These are phyloP conservation scores for Indicator maculatus DNA, from an alignment of 2,113 vertebrate species.

Conservation along the genomic window DNA sequence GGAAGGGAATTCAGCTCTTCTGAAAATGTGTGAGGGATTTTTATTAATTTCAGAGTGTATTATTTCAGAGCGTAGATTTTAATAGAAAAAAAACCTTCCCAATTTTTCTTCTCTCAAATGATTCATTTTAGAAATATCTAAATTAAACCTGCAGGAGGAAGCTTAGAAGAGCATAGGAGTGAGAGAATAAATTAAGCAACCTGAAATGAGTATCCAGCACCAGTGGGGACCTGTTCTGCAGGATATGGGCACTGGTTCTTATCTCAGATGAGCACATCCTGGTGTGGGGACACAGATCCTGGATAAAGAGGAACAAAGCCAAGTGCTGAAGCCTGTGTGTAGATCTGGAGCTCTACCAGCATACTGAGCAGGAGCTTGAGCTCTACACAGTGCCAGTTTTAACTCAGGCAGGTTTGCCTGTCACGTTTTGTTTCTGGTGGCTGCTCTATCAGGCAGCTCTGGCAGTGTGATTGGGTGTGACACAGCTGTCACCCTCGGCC, in stretches of 20 bases:
- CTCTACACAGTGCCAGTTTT: background rate
- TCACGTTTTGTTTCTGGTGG: background rate
- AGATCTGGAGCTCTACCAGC: background rate
- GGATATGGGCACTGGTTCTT: accelerated
- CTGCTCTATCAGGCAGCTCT: background rate
- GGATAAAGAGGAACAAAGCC: background rate
- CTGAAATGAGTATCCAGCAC: background rate
- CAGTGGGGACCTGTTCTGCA: background rate
- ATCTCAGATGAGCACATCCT: accelerated
- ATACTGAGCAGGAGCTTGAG: background rate
- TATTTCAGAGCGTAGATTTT: background rate
- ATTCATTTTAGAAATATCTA: background rate
- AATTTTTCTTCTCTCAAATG: background rate
- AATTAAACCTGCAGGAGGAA: background rate
- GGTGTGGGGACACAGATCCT: background rate
- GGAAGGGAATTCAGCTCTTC: background rate
- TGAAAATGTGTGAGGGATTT: background rate
- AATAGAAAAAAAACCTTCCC: background rate
- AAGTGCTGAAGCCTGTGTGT: background rate
- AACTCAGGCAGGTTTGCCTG: background rate
- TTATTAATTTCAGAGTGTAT: background rate
- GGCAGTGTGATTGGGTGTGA: background rate
- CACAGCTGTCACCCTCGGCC: background rate
- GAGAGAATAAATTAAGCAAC: background rate
- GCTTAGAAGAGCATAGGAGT: background rate